Percentiles rank a stretch among this genome's conserved stretches.
Conservation (phyloP, 92 coral and sea anemone genomes). For the Paramuricea clavata region DNA sequence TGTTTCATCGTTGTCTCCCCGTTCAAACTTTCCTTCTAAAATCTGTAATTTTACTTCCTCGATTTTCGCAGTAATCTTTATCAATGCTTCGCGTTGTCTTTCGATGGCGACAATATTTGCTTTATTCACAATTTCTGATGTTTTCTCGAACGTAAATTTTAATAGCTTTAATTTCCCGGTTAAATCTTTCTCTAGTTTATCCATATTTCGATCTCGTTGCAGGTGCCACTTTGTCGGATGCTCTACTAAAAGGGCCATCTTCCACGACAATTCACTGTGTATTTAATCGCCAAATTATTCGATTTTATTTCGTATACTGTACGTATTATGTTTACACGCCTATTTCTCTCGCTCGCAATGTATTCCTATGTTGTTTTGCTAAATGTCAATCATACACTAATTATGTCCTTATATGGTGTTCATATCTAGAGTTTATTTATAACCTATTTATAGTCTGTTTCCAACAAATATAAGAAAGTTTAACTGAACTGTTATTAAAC, state of each 20-base stretch:
- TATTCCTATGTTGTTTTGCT: no score
- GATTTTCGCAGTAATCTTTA: neutral
- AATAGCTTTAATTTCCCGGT: constrained; percentile 7
- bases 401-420: no score
- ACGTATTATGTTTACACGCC: no score
- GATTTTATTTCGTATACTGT: no score
- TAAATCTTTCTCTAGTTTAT: constrained; percentile 12
- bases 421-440: no score
- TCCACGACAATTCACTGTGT: neutral
- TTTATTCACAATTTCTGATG: neutral
- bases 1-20: neutral
- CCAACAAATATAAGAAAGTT: no score
- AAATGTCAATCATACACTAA: no score
- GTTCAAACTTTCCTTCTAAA: neutral
- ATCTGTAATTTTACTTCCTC: neutral
- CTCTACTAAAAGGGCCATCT: neutral
- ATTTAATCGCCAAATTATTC: no score
- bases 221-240: constrained; percentile 34
- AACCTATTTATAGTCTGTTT: no score
- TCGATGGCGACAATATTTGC: constrained; percentile 1
- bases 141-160: constrained; percentile 3
- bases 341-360: no score
- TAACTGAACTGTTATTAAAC: no score
- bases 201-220: constrained; percentile 12
- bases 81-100: constrained; percentile 6